phyloP scores from a whole-genome alignment of 1,140 invertebrate species.

The Sminthurides bifidus region DNA sequence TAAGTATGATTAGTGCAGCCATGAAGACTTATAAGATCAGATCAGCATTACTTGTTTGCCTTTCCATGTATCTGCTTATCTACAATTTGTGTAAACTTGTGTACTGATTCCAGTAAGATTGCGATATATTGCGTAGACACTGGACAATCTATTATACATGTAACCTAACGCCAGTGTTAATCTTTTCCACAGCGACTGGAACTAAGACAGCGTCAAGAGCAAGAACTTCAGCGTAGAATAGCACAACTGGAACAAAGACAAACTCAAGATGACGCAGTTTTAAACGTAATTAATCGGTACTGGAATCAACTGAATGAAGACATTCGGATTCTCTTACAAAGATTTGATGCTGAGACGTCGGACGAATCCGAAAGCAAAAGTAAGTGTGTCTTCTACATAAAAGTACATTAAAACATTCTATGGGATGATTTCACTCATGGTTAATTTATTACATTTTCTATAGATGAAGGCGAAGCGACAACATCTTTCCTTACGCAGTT shows the following conservation, averaged over 20 bases:
- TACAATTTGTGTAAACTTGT: no score
- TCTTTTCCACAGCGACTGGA: conserved; percentile 57
- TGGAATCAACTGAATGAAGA: conserved; percentile 98
- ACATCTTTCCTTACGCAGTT: conserved; percentile 90
- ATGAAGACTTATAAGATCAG: no score
- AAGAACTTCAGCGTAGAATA: conserved; percentile 79
- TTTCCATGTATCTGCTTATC: no score
- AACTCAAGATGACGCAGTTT: conserved; percentile 92
- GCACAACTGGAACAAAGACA: conserved; percentile 94
- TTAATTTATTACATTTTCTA: conserved; percentile 29
- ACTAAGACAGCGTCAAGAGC: conserved; percentile 75
- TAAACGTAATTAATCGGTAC: conserved; percentile 95
- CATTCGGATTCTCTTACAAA: conserved; percentile 78
- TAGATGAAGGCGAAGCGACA: conserved; percentile 91
- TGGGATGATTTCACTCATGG: neutral
- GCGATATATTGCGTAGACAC: no score
- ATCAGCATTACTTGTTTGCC: no score
- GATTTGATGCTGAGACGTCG: conserved; percentile 94
- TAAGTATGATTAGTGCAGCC: no score
- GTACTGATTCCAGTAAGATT: no score
- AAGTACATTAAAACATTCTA: neutral
- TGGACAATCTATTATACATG: no score
- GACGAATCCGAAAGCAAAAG: conserved; percentile 91
- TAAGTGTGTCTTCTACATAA: conserved; percentile 37
- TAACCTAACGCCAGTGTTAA: no score